Conservation (phyloP, 2,888 invertebrate species). For the Chaetogeoica ovagalla region DNA sequence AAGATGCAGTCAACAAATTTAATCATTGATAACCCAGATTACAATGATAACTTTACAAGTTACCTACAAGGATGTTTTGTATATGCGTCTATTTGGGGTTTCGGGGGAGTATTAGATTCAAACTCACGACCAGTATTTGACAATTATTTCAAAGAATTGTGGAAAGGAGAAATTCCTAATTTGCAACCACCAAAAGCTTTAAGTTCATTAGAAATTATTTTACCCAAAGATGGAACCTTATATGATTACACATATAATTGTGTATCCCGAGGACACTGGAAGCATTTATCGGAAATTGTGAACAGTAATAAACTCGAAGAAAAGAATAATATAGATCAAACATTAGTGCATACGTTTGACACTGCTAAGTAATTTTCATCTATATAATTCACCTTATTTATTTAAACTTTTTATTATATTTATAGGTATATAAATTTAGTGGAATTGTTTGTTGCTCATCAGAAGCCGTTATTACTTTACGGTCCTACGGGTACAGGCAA, state of each 20-base stretch:
- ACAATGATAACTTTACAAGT: conserved; percentile 66
- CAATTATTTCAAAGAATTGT: conserved; percentile 59
- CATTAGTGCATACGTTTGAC: conserved; percentile 83
- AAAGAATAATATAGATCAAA: conserved; percentile 62
- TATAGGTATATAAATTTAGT: conserved; percentile 74
- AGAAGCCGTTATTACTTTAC: conserved; percentile 71
- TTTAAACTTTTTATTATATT: neutral
- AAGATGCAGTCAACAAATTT: neutral
- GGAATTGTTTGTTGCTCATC: conserved; percentile 72
- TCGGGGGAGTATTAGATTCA: conserved; percentile 77
- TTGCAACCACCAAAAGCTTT: conserved; percentile 64
- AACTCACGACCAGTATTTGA: conserved; percentile 68
- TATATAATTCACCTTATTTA: neutral
- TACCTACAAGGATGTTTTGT: conserved; percentile 80
- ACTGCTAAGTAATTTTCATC: conserved; percentile 63
- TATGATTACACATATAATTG: conserved; percentile 81
- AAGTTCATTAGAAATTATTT: conserved; percentile 72
- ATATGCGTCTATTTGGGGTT: conserved; percentile 78
- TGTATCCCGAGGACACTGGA: conserved; percentile 85
- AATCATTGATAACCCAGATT: conserved; percentile 61
- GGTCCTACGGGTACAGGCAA: conserved; percentile 88
- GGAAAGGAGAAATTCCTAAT: conserved; percentile 61
- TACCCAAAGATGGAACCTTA: conserved; percentile 77
- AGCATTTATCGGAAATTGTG: conserved; percentile 79
- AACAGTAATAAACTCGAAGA: conserved; percentile 65